Base-by-base conservation (phyloP, 2,113 vertebrate species). In the Sinosuthora webbiana region DNA sequence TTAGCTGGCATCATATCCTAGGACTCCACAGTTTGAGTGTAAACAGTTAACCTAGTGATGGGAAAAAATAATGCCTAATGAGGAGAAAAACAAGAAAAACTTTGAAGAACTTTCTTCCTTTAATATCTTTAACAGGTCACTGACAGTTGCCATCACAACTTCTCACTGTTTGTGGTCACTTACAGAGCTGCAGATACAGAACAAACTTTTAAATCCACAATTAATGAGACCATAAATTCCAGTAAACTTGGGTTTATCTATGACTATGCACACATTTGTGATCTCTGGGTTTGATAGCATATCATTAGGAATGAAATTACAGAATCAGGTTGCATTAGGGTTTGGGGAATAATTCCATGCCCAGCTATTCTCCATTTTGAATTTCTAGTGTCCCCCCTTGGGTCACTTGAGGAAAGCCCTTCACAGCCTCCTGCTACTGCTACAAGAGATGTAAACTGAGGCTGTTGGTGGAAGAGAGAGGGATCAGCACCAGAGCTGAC, bases 221-320 rank as follows among this genome's bases (percentile, higher is more conserved):
- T 7, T 24, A 24, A 39, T 21, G 75, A 33, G 37, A 69, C 15
- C 14, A 83, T 12, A 70, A 47, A 57, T n/a, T 68, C n/a, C 60
- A 25, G n/a, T 57, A 45, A 76, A 80, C 27, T 55, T 45, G 52
- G 14, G n/a, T 70, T 90, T 65, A 15, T 47, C 53, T 55, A 2
- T 37, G 67, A 53, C 45, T 64, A 6, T 0, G 2, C 22, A 52
- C 31, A 59, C 12, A 17, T 67, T 33, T 50, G 42, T 53, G 14
- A 55, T 45, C 35, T 50, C 47, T 0, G 2, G 12, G 30, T 83
- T 69, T 1, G 2, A 69, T 21, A 73, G 25, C 0, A 0, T 20
- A 45, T 15, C 15, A 28, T 44, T 31, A 39, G 31, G 24, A 78
- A 44, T 15, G 22, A 52, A 67, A 65, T 41, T 31, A 63, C 39